Conservation (phyloP, 2,113 vertebrate genomes). For the Heteronetta atricapilla region DNA sequence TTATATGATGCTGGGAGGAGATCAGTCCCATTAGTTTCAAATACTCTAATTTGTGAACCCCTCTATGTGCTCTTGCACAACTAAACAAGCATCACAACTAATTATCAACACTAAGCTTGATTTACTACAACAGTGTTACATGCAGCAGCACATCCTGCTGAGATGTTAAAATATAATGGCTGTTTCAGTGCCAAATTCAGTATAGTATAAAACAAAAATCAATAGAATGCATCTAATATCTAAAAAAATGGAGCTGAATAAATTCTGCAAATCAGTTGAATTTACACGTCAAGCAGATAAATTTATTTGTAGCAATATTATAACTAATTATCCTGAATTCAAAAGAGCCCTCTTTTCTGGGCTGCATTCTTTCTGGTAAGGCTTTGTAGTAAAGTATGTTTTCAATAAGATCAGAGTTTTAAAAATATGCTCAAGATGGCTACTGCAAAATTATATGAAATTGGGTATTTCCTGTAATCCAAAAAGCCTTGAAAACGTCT, state of each 20-base stretch:
- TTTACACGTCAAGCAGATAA: background rate
- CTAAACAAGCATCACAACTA: background rate
- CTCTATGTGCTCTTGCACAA: background rate
- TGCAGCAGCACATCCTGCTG: background rate
- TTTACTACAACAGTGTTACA: background rate
- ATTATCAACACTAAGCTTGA: background rate
- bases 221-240: background rate
- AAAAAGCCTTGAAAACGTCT: background rate
- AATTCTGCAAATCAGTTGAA: background rate
- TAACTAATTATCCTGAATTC: background rate
- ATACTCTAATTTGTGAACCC: background rate
- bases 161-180: background rate
- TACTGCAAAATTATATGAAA: background rate
- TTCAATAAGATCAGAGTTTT: background rate
- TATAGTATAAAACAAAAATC: constrained; percentile 30
- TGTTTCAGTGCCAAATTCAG: constrained; percentile 8
- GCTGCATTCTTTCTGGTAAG: background rate
- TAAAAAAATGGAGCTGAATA: background rate
- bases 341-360: background rate
- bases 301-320: background rate
- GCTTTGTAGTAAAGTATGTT: background rate
- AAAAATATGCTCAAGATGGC: background rate
- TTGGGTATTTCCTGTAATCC: background rate
- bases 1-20: background rate
- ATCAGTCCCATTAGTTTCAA: background rate